phyloP scores from a whole-genome alignment of 2,888 invertebrate genomes.

The Melieria picta region DNA sequence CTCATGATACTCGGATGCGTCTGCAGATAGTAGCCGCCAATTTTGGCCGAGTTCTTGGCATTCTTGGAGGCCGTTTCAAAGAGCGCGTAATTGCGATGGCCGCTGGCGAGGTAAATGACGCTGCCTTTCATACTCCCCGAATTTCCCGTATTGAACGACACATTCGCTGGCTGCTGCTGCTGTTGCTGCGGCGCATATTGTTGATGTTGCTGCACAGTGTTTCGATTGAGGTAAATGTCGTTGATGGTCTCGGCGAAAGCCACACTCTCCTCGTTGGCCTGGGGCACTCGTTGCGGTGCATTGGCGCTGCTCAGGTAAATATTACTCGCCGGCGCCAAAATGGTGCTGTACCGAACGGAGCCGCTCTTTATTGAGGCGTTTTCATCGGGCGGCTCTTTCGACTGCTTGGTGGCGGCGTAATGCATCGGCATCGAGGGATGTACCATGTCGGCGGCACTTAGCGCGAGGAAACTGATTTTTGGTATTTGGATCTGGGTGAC shows the following conservation, averaged over 20 bases:
- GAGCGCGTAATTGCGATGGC: conserved; percentile 48
- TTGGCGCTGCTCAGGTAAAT: conserved; percentile 46
- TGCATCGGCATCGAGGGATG: neutral
- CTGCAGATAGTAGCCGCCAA: conserved; percentile 57
- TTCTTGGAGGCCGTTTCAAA: conserved; percentile 60
- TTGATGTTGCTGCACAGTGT: conserved; percentile 54
- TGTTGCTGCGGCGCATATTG: conserved; percentile 30
- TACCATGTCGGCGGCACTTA: conserved; percentile 38
- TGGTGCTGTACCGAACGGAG: conserved; percentile 49
- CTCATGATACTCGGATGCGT: conserved; percentile 47
- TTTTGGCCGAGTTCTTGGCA: conserved; percentile 56
- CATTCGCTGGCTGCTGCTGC: conserved; percentile 45
- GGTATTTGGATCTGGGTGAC: conserved; percentile 50
- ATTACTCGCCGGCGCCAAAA: conserved; percentile 47
- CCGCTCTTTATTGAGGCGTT: conserved; percentile 44
- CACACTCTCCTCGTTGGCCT: conserved; percentile 42
- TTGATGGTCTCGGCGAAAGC: conserved; percentile 57
- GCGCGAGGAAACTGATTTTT: conserved; percentile 55
- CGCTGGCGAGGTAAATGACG: conserved; percentile 32
- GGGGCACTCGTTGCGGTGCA: conserved; percentile 26
- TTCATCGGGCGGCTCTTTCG: conserved; percentile 21
- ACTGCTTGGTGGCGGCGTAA: neutral
- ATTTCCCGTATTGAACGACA: conserved; percentile 57
- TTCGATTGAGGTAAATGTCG: conserved; percentile 63
- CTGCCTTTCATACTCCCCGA: conserved; percentile 42